Percentiles rank a stretch among this genome's conserved stretches.
Evolutionary conservation across 2,113 vertebrate species (phyloP).

Genomic region (Procavia capensis): DNA sequence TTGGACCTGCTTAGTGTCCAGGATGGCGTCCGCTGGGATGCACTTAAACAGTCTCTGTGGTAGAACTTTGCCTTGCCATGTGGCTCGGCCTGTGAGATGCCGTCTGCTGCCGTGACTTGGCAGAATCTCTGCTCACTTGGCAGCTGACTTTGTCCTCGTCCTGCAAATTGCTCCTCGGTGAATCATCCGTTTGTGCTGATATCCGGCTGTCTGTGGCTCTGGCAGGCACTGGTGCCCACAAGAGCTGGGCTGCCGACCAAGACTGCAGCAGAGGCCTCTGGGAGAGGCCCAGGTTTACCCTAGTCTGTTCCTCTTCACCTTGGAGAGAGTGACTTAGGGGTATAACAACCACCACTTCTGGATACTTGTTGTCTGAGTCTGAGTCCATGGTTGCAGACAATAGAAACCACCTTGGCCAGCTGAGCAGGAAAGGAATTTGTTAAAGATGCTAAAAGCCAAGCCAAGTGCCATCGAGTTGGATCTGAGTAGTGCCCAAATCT

Average conservation of each 20-base stretch:
- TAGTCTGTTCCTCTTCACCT: background rate
- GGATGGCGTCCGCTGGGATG: background rate
- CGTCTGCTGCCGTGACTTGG: background rate
- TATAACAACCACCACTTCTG: rapidly evolving
- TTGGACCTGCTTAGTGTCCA: background rate
- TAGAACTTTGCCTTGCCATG: background rate
- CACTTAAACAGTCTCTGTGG: background rate
- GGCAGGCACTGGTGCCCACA: background rate
- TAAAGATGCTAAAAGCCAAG: background rate
- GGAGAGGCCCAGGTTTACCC: background rate
- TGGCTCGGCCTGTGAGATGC: background rate
- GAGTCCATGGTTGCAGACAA: background rate
- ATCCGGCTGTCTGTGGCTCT: background rate
- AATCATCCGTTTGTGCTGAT: background rate
- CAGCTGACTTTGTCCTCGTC: background rate
- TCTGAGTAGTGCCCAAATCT: background rate
- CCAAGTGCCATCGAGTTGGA: no score
- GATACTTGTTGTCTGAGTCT: rapidly evolving
- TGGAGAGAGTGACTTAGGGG: background rate
- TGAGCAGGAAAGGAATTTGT: background rate
- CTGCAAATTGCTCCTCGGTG: background rate
- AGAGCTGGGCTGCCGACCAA: conserved; percentile 11
- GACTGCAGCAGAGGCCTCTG: background rate
- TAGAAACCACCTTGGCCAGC: background rate
- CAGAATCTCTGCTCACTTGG: background rate